Conservation (phyloP, 2,113 vertebrate genomes). For the Eleginops maclovinus region DNA sequence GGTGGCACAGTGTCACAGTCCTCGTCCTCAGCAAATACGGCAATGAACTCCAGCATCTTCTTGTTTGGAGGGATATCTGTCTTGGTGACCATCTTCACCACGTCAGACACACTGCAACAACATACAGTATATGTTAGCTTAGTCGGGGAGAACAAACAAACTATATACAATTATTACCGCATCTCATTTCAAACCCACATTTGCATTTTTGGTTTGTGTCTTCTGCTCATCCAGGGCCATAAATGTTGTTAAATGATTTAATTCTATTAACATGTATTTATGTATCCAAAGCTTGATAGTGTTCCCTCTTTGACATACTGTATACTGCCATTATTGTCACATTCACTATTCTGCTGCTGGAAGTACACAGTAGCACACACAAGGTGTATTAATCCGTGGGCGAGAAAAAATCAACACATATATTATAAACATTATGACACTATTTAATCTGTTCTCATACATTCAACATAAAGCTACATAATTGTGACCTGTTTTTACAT, state of each 20-base stretch:
- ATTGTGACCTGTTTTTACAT: background rate
- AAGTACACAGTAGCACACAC: background rate
- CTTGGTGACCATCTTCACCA: conserved; percentile 71
- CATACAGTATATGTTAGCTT: background rate
- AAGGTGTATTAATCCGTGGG: background rate
- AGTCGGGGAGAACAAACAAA: background rate
- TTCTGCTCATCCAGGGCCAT: background rate
- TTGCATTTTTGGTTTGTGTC: background rate
- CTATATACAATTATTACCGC: background rate
- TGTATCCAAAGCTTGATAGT: background rate
- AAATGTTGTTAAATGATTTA: no score
- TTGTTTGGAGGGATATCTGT: conserved; percentile 48
- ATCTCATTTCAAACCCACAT: background rate
- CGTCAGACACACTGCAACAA: conserved; percentile 82
- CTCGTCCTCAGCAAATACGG: conserved; percentile 83
- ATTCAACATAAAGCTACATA: background rate
- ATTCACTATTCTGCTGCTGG: background rate
- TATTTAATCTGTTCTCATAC: no score
- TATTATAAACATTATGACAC: background rate
- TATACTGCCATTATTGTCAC: background rate
- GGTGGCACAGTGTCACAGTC: conserved; percentile 69
- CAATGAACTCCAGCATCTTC: conserved; percentile 82
- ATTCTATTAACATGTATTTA: background rate
- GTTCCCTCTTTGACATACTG: background rate
- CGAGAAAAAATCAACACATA: conserved; percentile 11